Base-by-base conservation (phyloP, 2,888 invertebrate species). In the Luffia ferchaultella region DNA sequence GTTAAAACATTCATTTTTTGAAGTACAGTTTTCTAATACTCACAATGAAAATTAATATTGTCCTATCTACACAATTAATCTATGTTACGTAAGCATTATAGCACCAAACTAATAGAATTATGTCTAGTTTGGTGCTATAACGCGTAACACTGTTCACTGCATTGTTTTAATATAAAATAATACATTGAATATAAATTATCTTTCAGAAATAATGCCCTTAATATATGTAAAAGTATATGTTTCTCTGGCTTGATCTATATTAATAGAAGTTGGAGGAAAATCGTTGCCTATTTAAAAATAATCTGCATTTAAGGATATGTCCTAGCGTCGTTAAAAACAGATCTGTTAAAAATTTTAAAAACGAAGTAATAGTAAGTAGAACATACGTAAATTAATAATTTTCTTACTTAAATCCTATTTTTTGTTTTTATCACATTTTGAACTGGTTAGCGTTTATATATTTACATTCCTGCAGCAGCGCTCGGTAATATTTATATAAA, bases 381-480 rank as follows among this genome's bases (percentile, higher is more conserved):
- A 42, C 19, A 48, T 48, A 20, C 62, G 60, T 60, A 67, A 66
- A 65, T 56, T 68, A 67, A 63, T 68, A 68, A 68, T 43, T 49
- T 43, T 20, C 42, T 40, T 45, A 70, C 74, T 75, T 80, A 76
- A 73, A 62, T 62, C 61, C 77, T 79, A 79, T 66, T 78, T 73
- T n/a, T n/a, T 30, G 12, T 12, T 30, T 30, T 30, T 82, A 82
- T 83, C 80, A 82, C 82, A 83, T 78, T 82, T 49, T 76, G 70
- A 73, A 71, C 74, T 73, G 76, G 73, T 73, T 73, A 75, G 74
- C 76, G 77, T 73, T 67, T 64, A 64, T 68, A 30, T 30, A 76
- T 78, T 67, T 75, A 78, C 76, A 76, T 65, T 73, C 73, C 63
- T 57, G 64, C 65, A 69, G 70, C 70, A 67, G 79, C 77, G 79